A percentile compares a stretch with the other conserved stretches of the same genome.
Evolutionary conservation across 2,797 vertebrate species (phyloP).

Genomic region (Urophycis tenuis): DNA sequence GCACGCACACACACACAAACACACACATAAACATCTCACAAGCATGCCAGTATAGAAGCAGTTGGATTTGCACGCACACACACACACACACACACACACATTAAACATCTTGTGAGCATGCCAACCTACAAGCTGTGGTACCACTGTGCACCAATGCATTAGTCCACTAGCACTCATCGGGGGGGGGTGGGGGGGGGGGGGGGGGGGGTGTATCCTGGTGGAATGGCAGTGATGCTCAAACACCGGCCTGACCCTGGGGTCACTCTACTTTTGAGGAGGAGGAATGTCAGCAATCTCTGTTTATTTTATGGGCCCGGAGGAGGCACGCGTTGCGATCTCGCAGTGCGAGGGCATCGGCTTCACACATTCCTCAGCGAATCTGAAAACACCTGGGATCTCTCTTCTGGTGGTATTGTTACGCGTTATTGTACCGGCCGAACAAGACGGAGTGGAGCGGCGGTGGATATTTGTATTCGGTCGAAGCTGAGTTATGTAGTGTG

Average conservation of each 20-base stretch:
- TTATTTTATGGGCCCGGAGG: slow-evolving; percentile 35
- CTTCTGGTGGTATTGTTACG: neutral
- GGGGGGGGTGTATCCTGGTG: slow-evolving; percentile 13
- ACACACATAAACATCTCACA: slow-evolving; percentile 9
- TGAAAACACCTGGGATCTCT: neutral
- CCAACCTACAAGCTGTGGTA: neutral
- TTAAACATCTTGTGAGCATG: slow-evolving; percentile 21
- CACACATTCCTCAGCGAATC: neutral
- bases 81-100: no score
- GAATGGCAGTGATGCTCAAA: slow-evolving; percentile 58
- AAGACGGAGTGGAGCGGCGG: neutral
- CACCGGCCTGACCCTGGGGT: slow-evolving; percentile 49
- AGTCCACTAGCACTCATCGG: slow-evolving; percentile 13
- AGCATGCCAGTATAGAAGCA: slow-evolving; percentile 19
- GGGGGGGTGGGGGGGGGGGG: slow-evolving; percentile 20
- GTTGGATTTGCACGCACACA: neutral
- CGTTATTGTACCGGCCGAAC: neutral
- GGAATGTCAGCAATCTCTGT: slow-evolving; percentile 46
- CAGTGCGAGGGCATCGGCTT: neutral
- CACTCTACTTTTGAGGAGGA: slow-evolving; percentile 33
- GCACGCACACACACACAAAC: neutral
- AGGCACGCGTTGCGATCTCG: slow-evolving; percentile 25
- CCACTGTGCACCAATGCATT: slow-evolving; percentile 25
- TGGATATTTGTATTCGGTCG: neutral
- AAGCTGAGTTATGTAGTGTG: neutral